Evolutionary conservation across 2,113 vertebrate genomes (phyloP).

Genomic region (Notarius quadriscutis): DNA sequence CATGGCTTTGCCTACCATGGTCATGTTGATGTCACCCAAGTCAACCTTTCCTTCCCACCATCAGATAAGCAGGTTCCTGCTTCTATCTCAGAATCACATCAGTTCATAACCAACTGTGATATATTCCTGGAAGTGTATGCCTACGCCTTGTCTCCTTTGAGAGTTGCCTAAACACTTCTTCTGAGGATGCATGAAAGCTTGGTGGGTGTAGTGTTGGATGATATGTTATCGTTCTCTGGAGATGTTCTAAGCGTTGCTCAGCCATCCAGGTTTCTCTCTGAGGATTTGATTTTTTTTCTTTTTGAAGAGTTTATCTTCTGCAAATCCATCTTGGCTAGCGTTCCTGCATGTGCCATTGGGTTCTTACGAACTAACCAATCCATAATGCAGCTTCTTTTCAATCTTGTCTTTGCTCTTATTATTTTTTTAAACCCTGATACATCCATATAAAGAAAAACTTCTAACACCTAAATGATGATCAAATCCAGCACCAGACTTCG

Average conservation of each 20-base stretch:
- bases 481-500: background rate
- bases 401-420: background rate
- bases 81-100: background rate
- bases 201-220: conserved; percentile 10
- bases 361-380: background rate
- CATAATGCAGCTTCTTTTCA: background rate
- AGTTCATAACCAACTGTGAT: background rate
- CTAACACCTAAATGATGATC: background rate
- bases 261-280: background rate
- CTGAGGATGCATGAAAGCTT: background rate
- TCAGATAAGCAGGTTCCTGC: background rate
- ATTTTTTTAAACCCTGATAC: background rate
- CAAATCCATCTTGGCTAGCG: background rate
- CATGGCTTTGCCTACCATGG: conserved; percentile 5
- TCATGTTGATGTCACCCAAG: background rate
- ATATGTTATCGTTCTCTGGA: background rate
- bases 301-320: background rate
- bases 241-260: conserved; percentile 5
- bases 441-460: background rate
- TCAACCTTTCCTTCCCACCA: background rate
- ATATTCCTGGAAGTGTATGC: background rate
- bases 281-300: background rate
- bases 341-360: background rate
- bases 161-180: conserved; percentile 1
- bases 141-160: background rate